Percentiles rank a stretch among this genome's conserved stretches.
Conservation (phyloP, 2,888 invertebrate genomes). For the Aphidius colemani region DNA sequence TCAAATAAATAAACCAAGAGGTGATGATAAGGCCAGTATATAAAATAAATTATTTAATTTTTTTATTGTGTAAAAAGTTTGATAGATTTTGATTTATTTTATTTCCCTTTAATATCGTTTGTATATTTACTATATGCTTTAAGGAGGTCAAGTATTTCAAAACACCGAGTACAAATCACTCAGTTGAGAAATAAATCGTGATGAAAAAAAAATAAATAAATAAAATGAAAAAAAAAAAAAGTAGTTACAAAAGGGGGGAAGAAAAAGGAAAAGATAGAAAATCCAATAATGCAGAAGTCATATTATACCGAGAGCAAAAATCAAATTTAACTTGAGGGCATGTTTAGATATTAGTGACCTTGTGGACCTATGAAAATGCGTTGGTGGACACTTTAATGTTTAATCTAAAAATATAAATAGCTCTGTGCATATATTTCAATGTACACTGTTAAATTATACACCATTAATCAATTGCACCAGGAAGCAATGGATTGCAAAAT, state of each 20-base stretch:
- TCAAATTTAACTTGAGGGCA: too few species aligned
- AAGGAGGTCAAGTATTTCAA: not conserved
- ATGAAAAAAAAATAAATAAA: too few species aligned
- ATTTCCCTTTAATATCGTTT: too few species aligned
- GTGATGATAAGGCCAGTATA: conserved; percentile 49
- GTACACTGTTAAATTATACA: conserved; percentile 29
- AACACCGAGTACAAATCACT: conserved; percentile 33
- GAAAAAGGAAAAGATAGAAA: not conserved
- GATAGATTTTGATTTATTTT: too few species aligned
- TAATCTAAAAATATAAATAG: too few species aligned
- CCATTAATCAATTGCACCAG: conserved; percentile 51
- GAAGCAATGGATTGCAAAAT: conserved; percentile 49
- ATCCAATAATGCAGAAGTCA: conserved; percentile 17
- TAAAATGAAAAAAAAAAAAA: too few species aligned
- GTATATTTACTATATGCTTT: too few species aligned
- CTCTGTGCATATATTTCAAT: too few species aligned
- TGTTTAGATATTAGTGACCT: too few species aligned
- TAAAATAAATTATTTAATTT: conserved; percentile 30
- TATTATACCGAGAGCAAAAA: too few species aligned
- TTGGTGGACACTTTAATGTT: too few species aligned
- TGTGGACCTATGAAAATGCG: too few species aligned
- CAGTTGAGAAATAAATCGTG: conserved; percentile 36
- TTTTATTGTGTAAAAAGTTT: conserved; percentile 22
- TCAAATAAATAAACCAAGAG: conserved; percentile 32
- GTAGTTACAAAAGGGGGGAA: conserved; percentile 14